Percentiles rank a stretch among this genome's conserved stretches.
These are phyloP conservation scores for Galerucella calmariensis DNA, from an alignment of 2,888 invertebrate species.

Conservation along the genomic window DNA sequence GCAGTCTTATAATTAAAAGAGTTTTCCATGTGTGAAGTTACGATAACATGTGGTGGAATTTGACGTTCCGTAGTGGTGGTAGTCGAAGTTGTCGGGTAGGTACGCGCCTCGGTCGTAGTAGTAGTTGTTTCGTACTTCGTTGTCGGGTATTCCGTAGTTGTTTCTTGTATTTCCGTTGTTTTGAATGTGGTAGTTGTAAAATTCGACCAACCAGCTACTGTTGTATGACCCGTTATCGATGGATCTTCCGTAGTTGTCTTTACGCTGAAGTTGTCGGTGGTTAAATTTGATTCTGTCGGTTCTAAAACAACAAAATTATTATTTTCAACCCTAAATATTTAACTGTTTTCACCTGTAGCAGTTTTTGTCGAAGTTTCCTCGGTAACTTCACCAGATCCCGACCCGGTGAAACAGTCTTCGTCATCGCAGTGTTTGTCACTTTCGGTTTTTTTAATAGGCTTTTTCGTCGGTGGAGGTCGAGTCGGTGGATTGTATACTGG, in stretches of 20 bases:
- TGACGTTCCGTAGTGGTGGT: constrained; percentile 38
- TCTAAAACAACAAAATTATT: constrained; percentile 32
- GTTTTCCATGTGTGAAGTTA: constrained; percentile 28
- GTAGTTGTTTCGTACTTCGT: constrained; percentile 39
- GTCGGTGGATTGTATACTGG: constrained; percentile 90
- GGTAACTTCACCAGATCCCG: constrained; percentile 77
- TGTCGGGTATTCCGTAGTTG: constrained; percentile 38
- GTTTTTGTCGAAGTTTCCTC: constrained; percentile 74
- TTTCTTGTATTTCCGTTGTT: constrained; percentile 30
- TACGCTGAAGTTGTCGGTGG: constrained; percentile 46
- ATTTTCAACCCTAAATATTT: neutral
- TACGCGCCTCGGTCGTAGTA: constrained; percentile 40
- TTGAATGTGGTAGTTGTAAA: constrained; percentile 25
- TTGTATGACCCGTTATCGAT: constrained; percentile 26
- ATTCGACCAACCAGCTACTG: constrained; percentile 27
- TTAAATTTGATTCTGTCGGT: constrained; percentile 40
- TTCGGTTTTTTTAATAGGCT: constrained; percentile 52
- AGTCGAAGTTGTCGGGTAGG: constrained; percentile 26
- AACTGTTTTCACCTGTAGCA: constrained; percentile 62
- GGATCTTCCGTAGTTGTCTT: constrained; percentile 59
- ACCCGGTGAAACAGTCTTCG: constrained; percentile 89
- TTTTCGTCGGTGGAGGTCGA: constrained; percentile 73
- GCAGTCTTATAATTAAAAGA: constrained; percentile 24
- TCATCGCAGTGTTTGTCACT: constrained; percentile 71
- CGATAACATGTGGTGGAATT: constrained; percentile 31